Conservation (phyloP, 2,797 vertebrate species). For the Pristis pectinata region DNA sequence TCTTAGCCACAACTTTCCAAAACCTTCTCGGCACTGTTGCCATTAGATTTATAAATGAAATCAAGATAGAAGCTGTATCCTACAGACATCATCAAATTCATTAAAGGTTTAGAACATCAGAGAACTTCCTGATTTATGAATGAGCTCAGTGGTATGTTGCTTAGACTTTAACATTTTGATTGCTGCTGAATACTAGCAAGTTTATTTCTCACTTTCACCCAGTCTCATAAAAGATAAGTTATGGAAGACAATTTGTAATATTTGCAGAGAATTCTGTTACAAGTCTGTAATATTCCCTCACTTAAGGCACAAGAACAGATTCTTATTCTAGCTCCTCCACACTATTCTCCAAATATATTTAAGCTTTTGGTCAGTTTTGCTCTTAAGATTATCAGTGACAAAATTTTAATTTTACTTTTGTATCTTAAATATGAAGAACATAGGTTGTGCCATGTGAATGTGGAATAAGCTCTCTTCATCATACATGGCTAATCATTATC, state of each 20-base stretch:
- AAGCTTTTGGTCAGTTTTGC: neutral
- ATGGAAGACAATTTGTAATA: neutral
- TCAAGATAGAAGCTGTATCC: neutral
- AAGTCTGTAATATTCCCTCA: neutral
- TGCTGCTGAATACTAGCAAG: neutral
- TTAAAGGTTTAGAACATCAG: neutral
- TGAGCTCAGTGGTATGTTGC: neutral
- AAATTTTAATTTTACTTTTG: neutral
- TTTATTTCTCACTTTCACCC: neutral
- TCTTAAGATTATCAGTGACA: slow-evolving; percentile 9
- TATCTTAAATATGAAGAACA: neutral
- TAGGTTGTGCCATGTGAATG: neutral
- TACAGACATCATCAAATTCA: neutral
- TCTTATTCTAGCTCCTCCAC: neutral
- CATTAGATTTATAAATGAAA: neutral
- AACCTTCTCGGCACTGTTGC: neutral
- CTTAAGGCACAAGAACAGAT: neutral
- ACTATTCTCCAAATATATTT: neutral
- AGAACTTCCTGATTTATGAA: neutral
- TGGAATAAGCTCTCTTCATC: neutral
- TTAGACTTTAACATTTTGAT: neutral
- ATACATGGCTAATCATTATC: too few relatives aligned
- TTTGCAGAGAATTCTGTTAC: neutral
- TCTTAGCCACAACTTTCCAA: neutral
- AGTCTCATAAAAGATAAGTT: neutral